Conservation (phyloP, 2,113 vertebrate genomes). For the Myiozetetes cayanensis region DNA sequence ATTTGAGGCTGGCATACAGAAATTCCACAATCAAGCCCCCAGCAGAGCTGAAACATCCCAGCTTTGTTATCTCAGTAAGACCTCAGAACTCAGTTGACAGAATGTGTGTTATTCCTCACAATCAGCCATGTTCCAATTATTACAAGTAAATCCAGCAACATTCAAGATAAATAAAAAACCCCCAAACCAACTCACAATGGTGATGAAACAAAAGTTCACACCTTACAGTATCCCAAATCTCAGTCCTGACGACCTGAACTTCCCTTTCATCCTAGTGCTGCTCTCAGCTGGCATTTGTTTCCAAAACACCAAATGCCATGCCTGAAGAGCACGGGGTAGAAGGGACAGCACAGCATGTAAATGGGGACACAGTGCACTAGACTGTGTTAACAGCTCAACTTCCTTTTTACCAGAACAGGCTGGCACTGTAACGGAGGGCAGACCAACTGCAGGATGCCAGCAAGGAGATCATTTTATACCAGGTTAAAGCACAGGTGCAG, state of each 20-base stretch:
- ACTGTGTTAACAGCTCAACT: neutral
- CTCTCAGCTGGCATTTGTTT: neutral
- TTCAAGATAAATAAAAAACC: neutral
- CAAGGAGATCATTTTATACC: rapidly evolving
- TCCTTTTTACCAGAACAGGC: neutral
- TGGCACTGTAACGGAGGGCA: rapidly evolving
- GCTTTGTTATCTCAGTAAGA: neutral
- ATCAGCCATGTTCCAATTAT: neutral
- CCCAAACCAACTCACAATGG: neutral
- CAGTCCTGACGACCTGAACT: neutral
- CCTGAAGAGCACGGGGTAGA: rapidly evolving
- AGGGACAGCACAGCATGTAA: neutral
- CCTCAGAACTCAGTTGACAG: neutral
- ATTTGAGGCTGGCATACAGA: neutral
- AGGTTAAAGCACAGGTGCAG: neutral
- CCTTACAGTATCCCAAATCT: neutral
- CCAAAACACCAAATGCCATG: neutral
- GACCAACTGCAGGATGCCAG: neutral
- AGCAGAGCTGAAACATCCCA: neutral
- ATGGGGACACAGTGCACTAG: neutral
- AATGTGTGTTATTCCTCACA: neutral
- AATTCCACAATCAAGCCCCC: neutral
- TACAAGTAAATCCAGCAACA: neutral
- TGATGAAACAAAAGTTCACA: neutral
- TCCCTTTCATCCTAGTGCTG: neutral